Conservation (phyloP, 2,888 invertebrate species). For the Drosophila austrosaltans region DNA sequence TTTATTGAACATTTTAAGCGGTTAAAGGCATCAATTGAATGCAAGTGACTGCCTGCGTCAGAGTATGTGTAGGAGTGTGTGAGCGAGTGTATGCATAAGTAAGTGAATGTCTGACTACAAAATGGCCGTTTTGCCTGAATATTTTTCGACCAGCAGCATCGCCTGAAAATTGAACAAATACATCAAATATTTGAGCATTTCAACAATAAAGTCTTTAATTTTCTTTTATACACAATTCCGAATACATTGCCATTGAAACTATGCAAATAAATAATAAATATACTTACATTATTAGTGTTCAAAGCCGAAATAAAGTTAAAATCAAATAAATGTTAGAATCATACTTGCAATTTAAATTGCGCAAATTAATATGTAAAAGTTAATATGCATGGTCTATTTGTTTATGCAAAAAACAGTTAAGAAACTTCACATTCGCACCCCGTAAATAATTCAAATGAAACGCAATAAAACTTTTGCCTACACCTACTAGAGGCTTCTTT, state of each 20-base stretch:
- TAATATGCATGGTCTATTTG: neutral
- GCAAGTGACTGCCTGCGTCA: slow-evolving; percentile 21
- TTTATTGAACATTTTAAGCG: slow-evolving; percentile 63
- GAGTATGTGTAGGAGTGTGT: neutral
- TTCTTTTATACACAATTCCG: neutral
- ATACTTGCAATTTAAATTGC: neutral
- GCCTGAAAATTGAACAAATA: slow-evolving; percentile 2
- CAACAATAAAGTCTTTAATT: neutral
- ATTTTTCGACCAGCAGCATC: neutral
- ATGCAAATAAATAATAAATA: neutral
- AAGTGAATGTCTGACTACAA: neutral
- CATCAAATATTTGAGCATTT: neutral
- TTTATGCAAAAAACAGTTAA: slow-evolving; percentile 32
- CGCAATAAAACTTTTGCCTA: neutral
- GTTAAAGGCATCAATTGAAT: slow-evolving; percentile 54
- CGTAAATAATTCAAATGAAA: slow-evolving; percentile 30
- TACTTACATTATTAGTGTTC: neutral
- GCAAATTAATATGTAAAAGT: neutral
- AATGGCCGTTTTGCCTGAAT: neutral
- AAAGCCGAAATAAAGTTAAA: no score
- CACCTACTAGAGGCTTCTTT: neutral
- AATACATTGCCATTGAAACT: neutral
- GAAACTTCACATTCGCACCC: slow-evolving; percentile 43
- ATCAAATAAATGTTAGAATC: no score
- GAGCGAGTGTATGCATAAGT: neutral